Evolutionary conservation across 1,140 invertebrate genomes (phyloP), one percentile per base, ranked within the genome.

Genomic region (Uloborus diversus): DNA sequence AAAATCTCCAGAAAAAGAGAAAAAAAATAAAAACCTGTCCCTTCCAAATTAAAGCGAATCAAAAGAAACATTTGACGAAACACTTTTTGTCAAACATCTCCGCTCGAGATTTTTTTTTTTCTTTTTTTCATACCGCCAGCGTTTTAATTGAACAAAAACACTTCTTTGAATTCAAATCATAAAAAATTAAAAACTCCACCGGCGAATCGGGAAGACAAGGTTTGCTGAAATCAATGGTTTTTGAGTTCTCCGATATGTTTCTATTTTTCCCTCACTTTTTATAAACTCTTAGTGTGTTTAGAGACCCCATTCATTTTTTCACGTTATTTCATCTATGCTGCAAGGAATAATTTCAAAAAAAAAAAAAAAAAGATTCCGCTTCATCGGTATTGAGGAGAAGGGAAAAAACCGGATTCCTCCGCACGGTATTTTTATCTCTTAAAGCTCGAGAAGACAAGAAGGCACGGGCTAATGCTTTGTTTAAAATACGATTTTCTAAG

Each of bases 61-160:
- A 73, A 73, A 73, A 49, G 69, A 73, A 20, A 73, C 61, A 61
- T 73, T 32, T 23, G 13, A 17, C 25, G 69, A 30, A 70, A 70
- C 33, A 56, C 20, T 37, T 56, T 56, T 56, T 56, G 11, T 56
- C 14, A 56, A 70, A 57, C 56, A 42, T 57, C 17, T 3, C 30
- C 49, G n/a, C 69, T 73, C 69, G 61, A 61, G 59, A 73, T 32
- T 23, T 73, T 61, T 37, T 25, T 17, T 17, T 20, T 28, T 28
- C 53, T 17, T 25, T 25, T 17, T 47, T 73, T 59, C 32, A 57
- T 47, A 32, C 56, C 51, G 71, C 37, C 64, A 75, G 59, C 53
- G 27, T 75, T 71, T 64, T 75, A 75, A 75, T 75, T 75, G 71
- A 75, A 75, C 71, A 75, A 75, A 75, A 75, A 75, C 71, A 75